A percentile compares a stretch with the other conserved stretches of the same genome.
phyloP scores from a whole-genome alignment of 2,113 vertebrate genomes.

The Pelobates fuscus region DNA sequence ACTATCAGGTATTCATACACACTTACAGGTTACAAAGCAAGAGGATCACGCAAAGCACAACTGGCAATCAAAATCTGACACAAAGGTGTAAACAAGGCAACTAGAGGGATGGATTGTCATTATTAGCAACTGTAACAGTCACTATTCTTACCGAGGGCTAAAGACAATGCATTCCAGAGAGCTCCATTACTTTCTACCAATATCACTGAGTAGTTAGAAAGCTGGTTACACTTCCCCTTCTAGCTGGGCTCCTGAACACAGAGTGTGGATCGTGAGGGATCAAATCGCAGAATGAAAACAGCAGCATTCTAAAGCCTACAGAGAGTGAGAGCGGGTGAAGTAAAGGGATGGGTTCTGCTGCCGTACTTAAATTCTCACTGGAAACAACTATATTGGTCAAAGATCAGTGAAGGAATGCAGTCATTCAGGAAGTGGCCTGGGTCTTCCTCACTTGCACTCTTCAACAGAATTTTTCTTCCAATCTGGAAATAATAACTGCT shows the following conservation, averaged over 20 bases:
- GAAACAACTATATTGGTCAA: constrained; percentile 53
- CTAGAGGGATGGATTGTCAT: too few species aligned
- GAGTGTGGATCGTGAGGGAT: constrained; percentile 41
- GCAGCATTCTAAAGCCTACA: constrained; percentile 48
- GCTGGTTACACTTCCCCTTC: not conserved
- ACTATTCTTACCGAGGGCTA: too few species aligned
- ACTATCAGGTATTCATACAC: too few species aligned
- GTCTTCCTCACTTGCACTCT: constrained; percentile 52
- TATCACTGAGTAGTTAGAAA: too few species aligned
- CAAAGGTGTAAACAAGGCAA: too few species aligned
- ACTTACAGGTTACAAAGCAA: too few species aligned
- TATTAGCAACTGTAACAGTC: too few species aligned
- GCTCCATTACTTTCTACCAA: too few species aligned
- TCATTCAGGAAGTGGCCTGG: constrained; percentile 58
- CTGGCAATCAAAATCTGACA: too few species aligned
- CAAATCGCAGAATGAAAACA: constrained; percentile 51
- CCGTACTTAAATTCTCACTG: constrained; percentile 45
- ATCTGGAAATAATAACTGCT: too few species aligned
- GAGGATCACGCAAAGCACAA: too few species aligned
- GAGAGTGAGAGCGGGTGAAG: constrained; percentile 26
- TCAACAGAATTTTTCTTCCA: constrained; percentile 10
- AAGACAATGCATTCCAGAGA: too few species aligned
- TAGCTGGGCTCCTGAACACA: not conserved
- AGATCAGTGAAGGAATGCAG: constrained; percentile 56
- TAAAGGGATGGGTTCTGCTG: constrained; percentile 30